These are phyloP conservation scores for Amorpha juglandis DNA, from an alignment of 2,888 invertebrate species.

Conservation along the genomic window DNA sequence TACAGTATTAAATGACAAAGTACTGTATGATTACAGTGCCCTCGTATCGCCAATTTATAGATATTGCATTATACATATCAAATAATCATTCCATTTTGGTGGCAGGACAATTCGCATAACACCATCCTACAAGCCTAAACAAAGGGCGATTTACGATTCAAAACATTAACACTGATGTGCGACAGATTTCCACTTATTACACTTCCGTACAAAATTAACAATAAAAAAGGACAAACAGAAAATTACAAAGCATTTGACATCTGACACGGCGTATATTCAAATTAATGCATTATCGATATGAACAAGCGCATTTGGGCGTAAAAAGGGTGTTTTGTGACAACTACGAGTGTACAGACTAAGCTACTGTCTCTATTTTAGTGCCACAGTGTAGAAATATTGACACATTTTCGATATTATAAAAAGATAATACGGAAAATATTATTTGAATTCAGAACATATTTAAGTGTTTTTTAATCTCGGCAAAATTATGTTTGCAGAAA, in stretches of 20 bases:
- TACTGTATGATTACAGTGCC: no score
- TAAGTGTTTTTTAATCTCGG: no score
- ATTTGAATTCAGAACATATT: no score
- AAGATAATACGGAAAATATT: no score
- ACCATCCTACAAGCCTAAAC: neutral
- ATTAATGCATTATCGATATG: slow-evolving; percentile 83
- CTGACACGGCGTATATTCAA: slow-evolving; percentile 84
- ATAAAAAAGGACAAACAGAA: slow-evolving; percentile 70
- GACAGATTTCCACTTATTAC: slow-evolving; percentile 35
- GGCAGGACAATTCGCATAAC: no score
- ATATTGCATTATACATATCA: no score
- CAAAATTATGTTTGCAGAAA: no score
- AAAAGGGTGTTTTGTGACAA: slow-evolving; percentile 71
- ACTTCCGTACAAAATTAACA: slow-evolving; percentile 66
- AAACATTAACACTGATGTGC: slow-evolving; percentile 16
- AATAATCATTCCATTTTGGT: no score
- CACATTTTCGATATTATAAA: neutral
- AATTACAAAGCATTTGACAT: slow-evolving; percentile 84
- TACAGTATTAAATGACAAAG: no score
- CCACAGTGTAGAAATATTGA: neutral
- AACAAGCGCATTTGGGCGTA: slow-evolving; percentile 75
- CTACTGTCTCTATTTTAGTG: slow-evolving; percentile 29
- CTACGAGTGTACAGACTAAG: slow-evolving; percentile 50
- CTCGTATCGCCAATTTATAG: no score
- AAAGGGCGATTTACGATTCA: slow-evolving; percentile 4